Evolutionary conservation across 1,140 invertebrate genomes (phyloP), one percentile per base, ranked within the genome.

Genomic region (Drosophila kepulauana): DNA sequence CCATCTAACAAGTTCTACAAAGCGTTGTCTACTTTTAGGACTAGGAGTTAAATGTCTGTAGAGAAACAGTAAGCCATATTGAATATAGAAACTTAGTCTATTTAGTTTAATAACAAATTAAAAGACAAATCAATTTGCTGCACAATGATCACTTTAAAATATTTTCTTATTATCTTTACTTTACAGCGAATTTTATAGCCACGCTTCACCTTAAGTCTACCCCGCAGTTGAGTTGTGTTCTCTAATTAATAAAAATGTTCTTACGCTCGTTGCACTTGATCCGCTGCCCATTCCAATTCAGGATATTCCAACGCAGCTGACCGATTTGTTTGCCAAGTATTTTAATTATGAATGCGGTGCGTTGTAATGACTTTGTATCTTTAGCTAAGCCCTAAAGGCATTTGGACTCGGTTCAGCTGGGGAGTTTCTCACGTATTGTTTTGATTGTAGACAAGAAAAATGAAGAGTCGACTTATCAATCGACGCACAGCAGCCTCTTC

Each of bases 351-450:
- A 86, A 86, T 75, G 63, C 75, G 64, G 75, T 62, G 72, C 72
- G 66, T 77, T 51, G 74, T 88, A 88, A 89, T 89, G 85, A 89
- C 81, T 89, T 81, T 74, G 81, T 89, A 79, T 84, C 85, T 84
- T 81, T 52, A 13, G 43, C 33, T 52, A 58, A 56, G 51, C 64
- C 51, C 64, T 59, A n/a, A 10, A 25, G 54, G 11, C 28, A 13
- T 43, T 46, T 59, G 33, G 16, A 72, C 38, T 64, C 61, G 25
- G 3, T n/a, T 15, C 85, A 90, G 68, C 79, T 88, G 85, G 16
- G 1, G 1, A 7, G 13, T 10, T 88, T 89, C 85, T 54, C 85
- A 89, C 81, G 81, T 75, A 63, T 65, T 56, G 52, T 48, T 70
- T 72, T 41, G 54, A 11, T 20, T 45, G 8, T 38, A 11, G 35